Conservation (phyloP, 1,140 invertebrate species). For the Drosophila equinoxialis region DNA sequence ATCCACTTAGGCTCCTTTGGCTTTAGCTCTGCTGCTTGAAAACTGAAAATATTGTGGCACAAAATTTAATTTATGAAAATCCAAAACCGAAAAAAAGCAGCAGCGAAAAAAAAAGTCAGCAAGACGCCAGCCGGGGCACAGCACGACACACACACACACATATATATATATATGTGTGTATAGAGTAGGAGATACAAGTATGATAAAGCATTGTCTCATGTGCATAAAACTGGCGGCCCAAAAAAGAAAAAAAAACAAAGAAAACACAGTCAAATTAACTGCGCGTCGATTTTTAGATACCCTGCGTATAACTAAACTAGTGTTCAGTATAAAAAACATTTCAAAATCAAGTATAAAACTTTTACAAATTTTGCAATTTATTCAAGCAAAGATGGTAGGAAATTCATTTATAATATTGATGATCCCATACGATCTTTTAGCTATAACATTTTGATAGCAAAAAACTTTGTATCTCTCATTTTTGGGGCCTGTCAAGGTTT, state of each 20-base stretch:
- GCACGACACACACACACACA: slow-evolving; percentile 13
- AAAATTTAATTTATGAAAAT: slow-evolving; percentile 74
- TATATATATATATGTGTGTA: too few relatives aligned
- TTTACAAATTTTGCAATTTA: too few relatives aligned
- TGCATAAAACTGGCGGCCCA: slow-evolving; percentile 56
- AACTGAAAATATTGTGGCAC: slow-evolving; percentile 68
- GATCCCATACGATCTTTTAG: too few relatives aligned
- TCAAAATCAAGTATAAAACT: too few relatives aligned
- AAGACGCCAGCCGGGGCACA: slow-evolving; percentile 34
- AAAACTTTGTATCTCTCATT: too few relatives aligned
- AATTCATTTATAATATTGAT: too few relatives aligned
- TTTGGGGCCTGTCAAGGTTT: too few relatives aligned
- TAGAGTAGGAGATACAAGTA: slow-evolving; percentile 17
- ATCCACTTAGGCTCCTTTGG: background rate
- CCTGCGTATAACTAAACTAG: background rate
- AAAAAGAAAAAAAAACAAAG: slow-evolving; percentile 41
- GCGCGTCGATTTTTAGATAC: slow-evolving; percentile 17
- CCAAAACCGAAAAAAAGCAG: slow-evolving; percentile 15
- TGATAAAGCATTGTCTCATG: slow-evolving; percentile 76
- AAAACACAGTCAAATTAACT: slow-evolving; percentile 35
- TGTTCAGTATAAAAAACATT: too few relatives aligned
- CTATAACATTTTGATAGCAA: too few relatives aligned
- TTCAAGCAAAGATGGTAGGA: too few relatives aligned
- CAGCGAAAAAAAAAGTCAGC: background rate
- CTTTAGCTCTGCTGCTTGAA: slow-evolving; percentile 48